Evolutionary conservation across 2,888 invertebrate genomes (phyloP).

Genomic region (Nebria salina): DNA sequence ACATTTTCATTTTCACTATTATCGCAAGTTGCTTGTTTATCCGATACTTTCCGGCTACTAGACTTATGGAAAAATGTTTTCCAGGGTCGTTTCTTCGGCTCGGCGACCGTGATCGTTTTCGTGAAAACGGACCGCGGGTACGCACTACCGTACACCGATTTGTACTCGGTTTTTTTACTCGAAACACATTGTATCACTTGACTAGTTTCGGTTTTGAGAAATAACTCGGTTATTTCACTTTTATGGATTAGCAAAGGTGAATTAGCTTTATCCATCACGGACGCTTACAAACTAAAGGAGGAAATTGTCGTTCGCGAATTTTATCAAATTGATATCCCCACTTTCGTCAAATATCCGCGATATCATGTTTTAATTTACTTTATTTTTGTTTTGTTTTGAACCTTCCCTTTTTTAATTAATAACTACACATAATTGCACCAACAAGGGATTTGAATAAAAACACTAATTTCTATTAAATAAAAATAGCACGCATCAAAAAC

Average conservation of each 20-base stretch:
- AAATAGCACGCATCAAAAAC: not conserved
- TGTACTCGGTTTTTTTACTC: slow-evolving; percentile 13
- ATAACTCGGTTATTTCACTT: not conserved
- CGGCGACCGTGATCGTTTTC: not conserved
- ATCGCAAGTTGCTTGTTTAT: slow-evolving; percentile 5
- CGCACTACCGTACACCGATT: slow-evolving; percentile 19
- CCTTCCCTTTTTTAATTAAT: not conserved
- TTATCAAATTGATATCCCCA: not conserved
- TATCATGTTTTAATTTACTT: not conserved
- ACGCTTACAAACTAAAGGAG: not conserved
- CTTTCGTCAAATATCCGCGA: not conserved
- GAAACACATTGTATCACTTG: not conserved
- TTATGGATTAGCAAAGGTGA: not conserved
- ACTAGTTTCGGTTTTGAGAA: slow-evolving; percentile 5
- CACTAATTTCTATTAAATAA: not conserved
- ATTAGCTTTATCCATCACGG: not conserved
- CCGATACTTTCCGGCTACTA: slow-evolving; percentile 16
- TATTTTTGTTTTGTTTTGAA: not conserved
- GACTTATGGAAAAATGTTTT: not conserved
- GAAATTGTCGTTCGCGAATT: not conserved
- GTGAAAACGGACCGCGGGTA: slow-evolving; percentile 28
- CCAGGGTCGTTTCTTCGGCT: not conserved
- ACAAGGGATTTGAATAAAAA: not conserved
- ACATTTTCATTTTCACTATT: slow-evolving; percentile 17
- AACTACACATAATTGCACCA: not conserved